phyloP scores from a whole-genome alignment of 2,888 invertebrate genomes.

The Periphyllus acericola region DNA sequence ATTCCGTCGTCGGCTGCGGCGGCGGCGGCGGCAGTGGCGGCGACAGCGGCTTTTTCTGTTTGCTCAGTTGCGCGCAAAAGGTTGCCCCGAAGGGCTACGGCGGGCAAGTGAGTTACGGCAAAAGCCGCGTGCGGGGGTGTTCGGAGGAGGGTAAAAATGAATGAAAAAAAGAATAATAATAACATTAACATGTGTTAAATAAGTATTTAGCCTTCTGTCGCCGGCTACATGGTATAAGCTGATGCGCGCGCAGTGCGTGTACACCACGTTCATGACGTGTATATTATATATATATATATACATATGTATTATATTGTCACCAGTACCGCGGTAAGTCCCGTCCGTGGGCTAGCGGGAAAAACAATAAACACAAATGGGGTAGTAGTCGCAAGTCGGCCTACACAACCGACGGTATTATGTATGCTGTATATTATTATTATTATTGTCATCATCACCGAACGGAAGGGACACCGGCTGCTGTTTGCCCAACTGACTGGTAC shows the following conservation, averaged over 20 bases:
- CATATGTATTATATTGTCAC: neutral
- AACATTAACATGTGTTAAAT: constrained; percentile 61
- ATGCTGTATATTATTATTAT: constrained; percentile 1
- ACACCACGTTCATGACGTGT: no score
- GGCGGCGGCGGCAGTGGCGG: no score
- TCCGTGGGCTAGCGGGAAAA: neutral
- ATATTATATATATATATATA: no score
- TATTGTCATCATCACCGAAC: neutral
- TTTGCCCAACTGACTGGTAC: neutral
- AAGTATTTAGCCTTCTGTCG: constrained; percentile 62
- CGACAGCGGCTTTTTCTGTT: constrained; percentile 44
- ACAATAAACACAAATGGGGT: constrained; percentile 19
- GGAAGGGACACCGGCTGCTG: neutral
- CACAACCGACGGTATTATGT: neutral
- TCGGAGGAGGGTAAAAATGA: neutral
- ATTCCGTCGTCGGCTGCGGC: neutral
- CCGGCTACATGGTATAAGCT: neutral
- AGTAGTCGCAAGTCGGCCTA: neutral
- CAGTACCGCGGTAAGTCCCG: neutral
- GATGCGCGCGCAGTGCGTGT: neutral
- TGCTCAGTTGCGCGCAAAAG: constrained; percentile 57
- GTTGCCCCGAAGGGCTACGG: neutral
- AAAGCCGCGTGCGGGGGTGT: neutral
- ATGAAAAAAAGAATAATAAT: constrained; percentile 46
- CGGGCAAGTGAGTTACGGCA: neutral